Conservation (phyloP, 1,140 invertebrate genomes). For the Drosophila burlai region DNA sequence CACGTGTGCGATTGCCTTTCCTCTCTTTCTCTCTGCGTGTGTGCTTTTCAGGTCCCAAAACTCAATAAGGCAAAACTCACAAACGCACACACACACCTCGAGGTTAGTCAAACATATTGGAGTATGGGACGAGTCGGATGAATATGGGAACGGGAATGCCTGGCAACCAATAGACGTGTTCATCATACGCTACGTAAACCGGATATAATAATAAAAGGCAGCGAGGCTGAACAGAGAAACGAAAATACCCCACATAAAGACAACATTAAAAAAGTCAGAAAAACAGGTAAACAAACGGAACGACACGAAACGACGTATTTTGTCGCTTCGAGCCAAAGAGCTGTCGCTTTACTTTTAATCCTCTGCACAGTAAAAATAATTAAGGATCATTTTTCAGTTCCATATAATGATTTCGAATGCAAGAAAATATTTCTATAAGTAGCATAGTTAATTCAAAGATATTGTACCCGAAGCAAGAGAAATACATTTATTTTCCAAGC, state of each 20-base stretch:
- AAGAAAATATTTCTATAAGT: not conserved
- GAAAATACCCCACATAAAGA: constrained; percentile 35
- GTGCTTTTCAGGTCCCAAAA: constrained; percentile 43
- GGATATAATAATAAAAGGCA: constrained; percentile 75
- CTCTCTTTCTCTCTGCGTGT: not conserved
- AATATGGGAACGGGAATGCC: constrained; percentile 13
- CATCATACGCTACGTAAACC: constrained; percentile 76
- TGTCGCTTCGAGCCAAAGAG: constrained; percentile 9
- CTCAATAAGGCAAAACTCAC: constrained; percentile 57
- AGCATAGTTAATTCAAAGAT: not conserved
- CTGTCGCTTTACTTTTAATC: not conserved
- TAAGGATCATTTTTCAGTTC: not conserved
- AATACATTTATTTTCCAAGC: too few relatives aligned
- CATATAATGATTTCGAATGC: not conserved
- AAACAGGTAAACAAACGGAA: constrained; percentile 64
- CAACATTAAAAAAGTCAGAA: constrained; percentile 68
- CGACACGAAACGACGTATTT: constrained; percentile 25
- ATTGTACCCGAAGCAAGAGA: not conserved
- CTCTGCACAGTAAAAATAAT: constrained; percentile 4
- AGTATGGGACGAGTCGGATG: constrained; percentile 3
- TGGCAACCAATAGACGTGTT: constrained; percentile 72
- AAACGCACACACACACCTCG: constrained; percentile 23
- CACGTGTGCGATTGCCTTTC: constrained; percentile 26
- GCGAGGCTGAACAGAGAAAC: constrained; percentile 31
- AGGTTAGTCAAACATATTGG: constrained; percentile 47